Evolutionary conservation across 2,797 vertebrate genomes (phyloP).

Genomic region (Allenopithecus nigroviridis): DNA sequence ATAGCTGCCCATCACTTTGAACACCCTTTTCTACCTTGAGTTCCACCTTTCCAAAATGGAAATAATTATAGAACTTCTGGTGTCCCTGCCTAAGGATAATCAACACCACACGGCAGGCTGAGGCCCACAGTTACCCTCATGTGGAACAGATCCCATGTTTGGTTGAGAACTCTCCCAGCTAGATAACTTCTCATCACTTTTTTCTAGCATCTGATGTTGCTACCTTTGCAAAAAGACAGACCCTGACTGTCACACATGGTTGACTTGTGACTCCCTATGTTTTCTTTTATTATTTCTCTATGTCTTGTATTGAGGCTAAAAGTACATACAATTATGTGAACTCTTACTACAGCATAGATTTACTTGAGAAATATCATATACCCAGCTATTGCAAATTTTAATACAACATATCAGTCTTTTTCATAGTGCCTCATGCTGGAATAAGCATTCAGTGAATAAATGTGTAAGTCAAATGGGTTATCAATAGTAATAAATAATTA

Average conservation of each 20-base stretch:
- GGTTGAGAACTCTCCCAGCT: background rate
- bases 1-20: background rate
- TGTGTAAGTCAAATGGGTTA: background rate
- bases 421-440: background rate
- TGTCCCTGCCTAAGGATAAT: background rate
- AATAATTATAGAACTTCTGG: background rate
- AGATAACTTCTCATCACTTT: background rate
- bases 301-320: background rate
- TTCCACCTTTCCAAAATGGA: background rate
- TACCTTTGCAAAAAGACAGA: background rate
- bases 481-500: conserved; percentile 39
- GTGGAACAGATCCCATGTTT: background rate
- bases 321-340: background rate
- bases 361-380: background rate
- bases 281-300: background rate
- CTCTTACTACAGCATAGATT: background rate
- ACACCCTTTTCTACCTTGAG: background rate
- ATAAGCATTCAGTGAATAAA: background rate
- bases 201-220: no score
- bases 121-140: background rate
- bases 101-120: background rate
- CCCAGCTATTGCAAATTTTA: background rate
- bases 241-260: background rate
- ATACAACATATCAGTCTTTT: background rate
- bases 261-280: background rate